phyloP scores from a whole-genome alignment of 1,140 invertebrate genomes.

The Solen grandis region DNA sequence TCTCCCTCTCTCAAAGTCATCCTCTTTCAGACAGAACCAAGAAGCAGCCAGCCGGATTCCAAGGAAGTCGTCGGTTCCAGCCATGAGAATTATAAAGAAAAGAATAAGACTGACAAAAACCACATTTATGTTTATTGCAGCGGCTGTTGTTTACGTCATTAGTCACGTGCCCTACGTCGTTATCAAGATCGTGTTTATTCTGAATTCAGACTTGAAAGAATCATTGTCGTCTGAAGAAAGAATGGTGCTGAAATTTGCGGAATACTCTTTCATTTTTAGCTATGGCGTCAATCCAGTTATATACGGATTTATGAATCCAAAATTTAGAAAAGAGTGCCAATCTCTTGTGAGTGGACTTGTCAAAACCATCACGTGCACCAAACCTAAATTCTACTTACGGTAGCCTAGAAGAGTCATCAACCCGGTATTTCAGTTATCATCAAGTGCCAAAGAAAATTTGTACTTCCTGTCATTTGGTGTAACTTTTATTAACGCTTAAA shows the following conservation, averaged over 20 bases:
- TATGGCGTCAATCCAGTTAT: slow-evolving; percentile 47
- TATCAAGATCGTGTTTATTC: slow-evolving; percentile 21
- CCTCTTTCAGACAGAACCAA: slow-evolving; percentile 16
- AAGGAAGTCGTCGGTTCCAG: slow-evolving; percentile 20
- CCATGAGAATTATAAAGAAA: background rate
- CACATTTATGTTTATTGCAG: slow-evolving; percentile 47
- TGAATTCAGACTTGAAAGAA: slow-evolving; percentile 5
- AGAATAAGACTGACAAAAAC: slow-evolving; percentile 41
- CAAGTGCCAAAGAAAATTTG: too few species aligned
- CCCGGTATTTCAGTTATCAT: too few species aligned
- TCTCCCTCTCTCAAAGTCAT: slow-evolving; percentile 23
- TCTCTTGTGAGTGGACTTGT: slow-evolving; percentile 7
- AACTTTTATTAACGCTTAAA: too few species aligned
- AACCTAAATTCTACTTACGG: too few species aligned
- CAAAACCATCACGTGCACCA: slow-evolving; percentile 39
- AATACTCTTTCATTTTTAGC: slow-evolving; percentile 44
- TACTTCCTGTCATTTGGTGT: too few species aligned
- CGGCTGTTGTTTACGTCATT: slow-evolving; percentile 33
- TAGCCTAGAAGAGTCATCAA: too few species aligned
- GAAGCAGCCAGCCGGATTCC: slow-evolving; percentile 2
- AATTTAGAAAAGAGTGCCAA: slow-evolving; percentile 43
- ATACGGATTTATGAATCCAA: slow-evolving; percentile 49
- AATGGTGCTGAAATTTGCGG: slow-evolving; percentile 18
- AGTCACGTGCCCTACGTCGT: slow-evolving; percentile 44
- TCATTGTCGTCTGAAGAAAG: slow-evolving; percentile 16